Base-by-base conservation (phyloP, 2,113 vertebrate species). In the Rattus norvegicus region DNA sequence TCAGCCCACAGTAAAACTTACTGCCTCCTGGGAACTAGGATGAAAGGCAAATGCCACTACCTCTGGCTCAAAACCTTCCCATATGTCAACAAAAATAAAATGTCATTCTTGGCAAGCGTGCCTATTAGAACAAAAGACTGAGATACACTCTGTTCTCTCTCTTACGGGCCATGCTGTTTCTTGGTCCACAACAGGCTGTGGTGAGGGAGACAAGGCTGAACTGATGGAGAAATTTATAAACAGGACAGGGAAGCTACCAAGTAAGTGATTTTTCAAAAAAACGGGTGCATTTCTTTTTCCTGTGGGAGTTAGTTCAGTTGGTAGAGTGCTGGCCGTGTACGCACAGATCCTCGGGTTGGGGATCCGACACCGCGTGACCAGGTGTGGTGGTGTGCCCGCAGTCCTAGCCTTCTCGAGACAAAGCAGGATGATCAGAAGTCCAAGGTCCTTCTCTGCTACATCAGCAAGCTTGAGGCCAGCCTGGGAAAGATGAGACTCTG, bases 71-170 rank as follows among this genome's bases (percentile, higher is more conserved):
- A 30, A 81, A 87, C 24, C 24, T 36, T 61, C 79, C 26, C n/a
- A 19, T 6, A 91, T 94, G 81, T 33, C 72, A 93, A 81, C 28
- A 59, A 87, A 89, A 96, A 92, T 77, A 95, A 92, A 52, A 22
- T 69, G 7, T 88, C 13, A 16, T 59, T 75, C 79, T 90, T 88
- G 61, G 54, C 49, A 94, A 83, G 30, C 83, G 12, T 83, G 13
- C 43, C 88, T 88, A 59, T 79, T 93, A 85, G 20, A 54, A 70
- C 49, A 79, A 76, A 67, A 72, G 67, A 63, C 17, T 4, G 10
- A 2, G 33, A 61, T 30, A 30, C 17, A 67, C 9, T 12, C 52
- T 10, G 43, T 67, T 83, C 17, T 72, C 0, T 72, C 33, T 36
- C 30, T 56, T 39, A 39, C 2, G 9, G 90, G 19, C 59, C 52